phyloP scores from a whole-genome alignment of 2,113 vertebrate genomes.

The Crotalus tigris region DNA sequence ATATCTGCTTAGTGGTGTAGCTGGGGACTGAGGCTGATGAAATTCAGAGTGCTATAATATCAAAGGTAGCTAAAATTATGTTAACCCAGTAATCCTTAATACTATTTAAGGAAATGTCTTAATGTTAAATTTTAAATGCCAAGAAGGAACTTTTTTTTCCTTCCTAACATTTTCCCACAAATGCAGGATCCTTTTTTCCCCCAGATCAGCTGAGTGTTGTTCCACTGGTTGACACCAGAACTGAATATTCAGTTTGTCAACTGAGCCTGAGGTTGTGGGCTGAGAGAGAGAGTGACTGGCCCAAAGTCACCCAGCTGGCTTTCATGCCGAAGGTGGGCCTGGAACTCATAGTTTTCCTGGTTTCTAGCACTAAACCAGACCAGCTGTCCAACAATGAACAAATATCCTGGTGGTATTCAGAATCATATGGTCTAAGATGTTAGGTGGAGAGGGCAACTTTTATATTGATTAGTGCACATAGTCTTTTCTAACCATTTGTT shows the following conservation, averaged over 20 bases:
- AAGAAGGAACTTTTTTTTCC: background rate
- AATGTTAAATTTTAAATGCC: background rate
- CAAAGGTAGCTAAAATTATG: background rate
- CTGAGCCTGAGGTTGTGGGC: background rate
- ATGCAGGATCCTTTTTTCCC: rapidly evolving
- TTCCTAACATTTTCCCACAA: background rate
- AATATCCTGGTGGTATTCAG: background rate
- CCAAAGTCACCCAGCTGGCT: background rate
- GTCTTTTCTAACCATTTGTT: background rate
- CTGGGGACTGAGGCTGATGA: background rate
- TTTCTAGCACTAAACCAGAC: background rate
- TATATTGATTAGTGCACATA: background rate
- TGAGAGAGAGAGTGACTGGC: background rate
- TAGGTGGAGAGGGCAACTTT: background rate
- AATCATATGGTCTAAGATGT: background rate
- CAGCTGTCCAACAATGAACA: background rate
- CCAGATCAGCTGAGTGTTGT: background rate
- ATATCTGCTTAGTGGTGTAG: background rate
- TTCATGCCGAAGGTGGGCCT: background rate
- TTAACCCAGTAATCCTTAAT: background rate
- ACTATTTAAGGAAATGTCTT: background rate
- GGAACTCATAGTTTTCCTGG: background rate
- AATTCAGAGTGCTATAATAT: background rate
- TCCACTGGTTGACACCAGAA: background rate
- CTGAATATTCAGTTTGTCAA: background rate